phyloP scores from a whole-genome alignment of 2,888 invertebrate species.

The Hirtodrosophila cameraria region DNA sequence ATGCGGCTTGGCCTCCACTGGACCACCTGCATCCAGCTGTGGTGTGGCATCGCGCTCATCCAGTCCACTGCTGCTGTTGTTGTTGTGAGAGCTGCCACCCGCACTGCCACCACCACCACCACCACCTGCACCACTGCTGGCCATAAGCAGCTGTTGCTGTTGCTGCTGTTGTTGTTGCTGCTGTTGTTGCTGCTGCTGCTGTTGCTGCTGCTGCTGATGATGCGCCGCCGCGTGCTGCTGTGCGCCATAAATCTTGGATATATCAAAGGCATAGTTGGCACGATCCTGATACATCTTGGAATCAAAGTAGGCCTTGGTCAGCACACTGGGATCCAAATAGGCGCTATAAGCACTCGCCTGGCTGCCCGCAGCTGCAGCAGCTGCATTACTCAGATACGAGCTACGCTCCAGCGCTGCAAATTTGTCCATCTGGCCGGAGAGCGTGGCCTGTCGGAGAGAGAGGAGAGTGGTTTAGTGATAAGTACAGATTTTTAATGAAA shows the following conservation, averaged over 20 bases:
- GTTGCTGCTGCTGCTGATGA: conserved; percentile 82
- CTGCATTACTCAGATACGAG: conserved; percentile 83
- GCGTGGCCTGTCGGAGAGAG: conserved; percentile 68
- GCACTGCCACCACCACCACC: conserved; percentile 56
- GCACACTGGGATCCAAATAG: conserved; percentile 84
- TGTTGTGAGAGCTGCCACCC: conserved; percentile 69
- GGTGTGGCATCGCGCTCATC: conserved; percentile 83
- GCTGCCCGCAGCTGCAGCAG: conserved; percentile 82
- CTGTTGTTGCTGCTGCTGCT: conserved; percentile 68
- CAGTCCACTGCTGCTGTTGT: conserved; percentile 77
- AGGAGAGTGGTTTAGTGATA: too few species aligned
- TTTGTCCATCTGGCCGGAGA: conserved; percentile 84
- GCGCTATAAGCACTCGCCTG: conserved; percentile 84
- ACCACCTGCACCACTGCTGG: conserved; percentile 50
- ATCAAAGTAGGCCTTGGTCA: conserved; percentile 84
- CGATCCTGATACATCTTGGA: conserved; percentile 85
- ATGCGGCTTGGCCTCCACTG: conserved; percentile 79
- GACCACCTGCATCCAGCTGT: conserved; percentile 80
- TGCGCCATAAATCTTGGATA: conserved; percentile 84
- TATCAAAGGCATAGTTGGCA: conserved; percentile 84
- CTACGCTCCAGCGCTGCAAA: conserved; percentile 84
- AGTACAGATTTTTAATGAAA: too few species aligned
- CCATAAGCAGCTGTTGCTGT: conserved; percentile 60
- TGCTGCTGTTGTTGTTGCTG: conserved; percentile 59
- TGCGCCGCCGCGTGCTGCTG: conserved; percentile 82